Evolutionary conservation across 2,888 invertebrate species (phyloP).

Genomic region (Acleris laterana): DNA sequence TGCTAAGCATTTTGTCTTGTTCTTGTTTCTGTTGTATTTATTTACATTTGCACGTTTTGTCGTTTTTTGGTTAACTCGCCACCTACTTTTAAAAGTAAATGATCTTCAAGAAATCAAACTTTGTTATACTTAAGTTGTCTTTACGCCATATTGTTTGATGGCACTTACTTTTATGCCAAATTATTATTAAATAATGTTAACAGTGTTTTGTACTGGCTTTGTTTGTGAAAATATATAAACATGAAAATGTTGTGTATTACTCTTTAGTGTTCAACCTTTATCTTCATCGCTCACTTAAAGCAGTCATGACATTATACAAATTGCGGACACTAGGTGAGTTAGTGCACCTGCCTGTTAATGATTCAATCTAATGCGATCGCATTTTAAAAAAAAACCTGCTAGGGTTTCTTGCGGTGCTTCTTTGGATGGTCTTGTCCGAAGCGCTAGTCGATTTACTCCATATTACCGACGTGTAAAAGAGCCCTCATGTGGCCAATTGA

Average conservation of each 20-base stretch:
- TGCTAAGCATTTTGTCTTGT: not conserved
- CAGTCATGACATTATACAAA: too few relatives aligned
- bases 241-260: not conserved
- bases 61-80: not conserved
- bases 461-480: too few relatives aligned
- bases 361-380: too few relatives aligned
- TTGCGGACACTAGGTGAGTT: too few relatives aligned
- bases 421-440: too few relatives aligned
- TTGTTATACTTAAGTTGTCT: not conserved
- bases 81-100: not conserved
- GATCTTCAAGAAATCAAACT: not conserved
- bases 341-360: too few relatives aligned
- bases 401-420: too few relatives aligned
- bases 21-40: not conserved
- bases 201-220: conserved; percentile 31
- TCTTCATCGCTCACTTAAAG: too few relatives aligned
- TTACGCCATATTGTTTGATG: conserved; percentile 4
- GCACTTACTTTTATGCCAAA: conserved; percentile 3
- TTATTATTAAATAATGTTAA: conserved; percentile 23
- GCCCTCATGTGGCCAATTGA: too few relatives aligned
- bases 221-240: conserved; percentile 32
- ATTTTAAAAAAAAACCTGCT: too few relatives aligned
- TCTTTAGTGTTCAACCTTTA: not conserved
- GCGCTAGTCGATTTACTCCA: too few relatives aligned
- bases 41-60: not conserved